Base-by-base conservation (phyloP, 2,113 vertebrate species). In the Zonotrichia leucophrys region DNA sequence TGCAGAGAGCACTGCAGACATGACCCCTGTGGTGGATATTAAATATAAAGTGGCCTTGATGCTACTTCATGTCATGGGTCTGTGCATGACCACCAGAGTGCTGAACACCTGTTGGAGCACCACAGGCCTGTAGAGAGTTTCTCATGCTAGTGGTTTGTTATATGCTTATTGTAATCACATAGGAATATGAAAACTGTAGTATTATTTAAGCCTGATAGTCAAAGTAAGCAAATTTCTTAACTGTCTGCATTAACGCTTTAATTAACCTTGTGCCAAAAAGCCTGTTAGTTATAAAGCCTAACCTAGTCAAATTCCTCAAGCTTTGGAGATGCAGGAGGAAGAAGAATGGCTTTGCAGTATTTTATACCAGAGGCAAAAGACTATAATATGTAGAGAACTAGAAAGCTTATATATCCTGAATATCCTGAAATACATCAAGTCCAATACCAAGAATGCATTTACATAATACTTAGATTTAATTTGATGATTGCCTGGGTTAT, bases 381-480 rank as follows among this genome's bases (percentile, higher is more conserved):
- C 35, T 63, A 0, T 58, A 12, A 37, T 22, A 24, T 33, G 12
- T 63, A 20, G 27, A 94, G 22, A 62, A 50, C 19, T 44, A 27
- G 73, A 55, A 86, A 64, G 35, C 41, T 88, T 80, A 14, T 41
- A 41, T 15, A 41, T 41, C 41, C 41, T 41, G 41, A 72, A 3
- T 56, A 82, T 62, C 50, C 17, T 80, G 50, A 76, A 72, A 85
- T 87, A 41, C 15, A 66, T 76, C 35, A 79, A 60, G 46, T 37
- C 79, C 85, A 73, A 83, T 58, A 80, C 50, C n/a, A 47, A 50
- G n/a, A 92, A 79, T 77, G 35, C 12, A 80, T 88, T 95, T 92
- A 27, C 72, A 67, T 92, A 88, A 77, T 73, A 69, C 33, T 73
- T 80, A 85, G 74, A 73, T 95, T 88, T 93, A 94, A 90, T 93